Conservation (phyloP, 1,140 invertebrate genomes). For the Zaprionus nigranus region DNA sequence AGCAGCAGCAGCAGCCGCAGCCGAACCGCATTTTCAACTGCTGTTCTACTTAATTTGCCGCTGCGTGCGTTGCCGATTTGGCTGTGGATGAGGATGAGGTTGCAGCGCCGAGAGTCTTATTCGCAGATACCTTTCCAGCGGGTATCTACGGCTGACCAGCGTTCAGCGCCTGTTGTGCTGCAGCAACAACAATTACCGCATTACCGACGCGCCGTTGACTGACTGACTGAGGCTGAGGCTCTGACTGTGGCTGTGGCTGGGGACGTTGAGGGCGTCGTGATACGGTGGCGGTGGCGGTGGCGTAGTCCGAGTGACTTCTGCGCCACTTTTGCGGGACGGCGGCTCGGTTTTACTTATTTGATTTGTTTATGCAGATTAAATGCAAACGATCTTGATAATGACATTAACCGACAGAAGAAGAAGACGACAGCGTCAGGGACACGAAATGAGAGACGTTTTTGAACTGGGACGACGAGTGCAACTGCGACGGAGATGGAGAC, state of each 20-base stretch:
- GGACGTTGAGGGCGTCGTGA: constrained; percentile 29
- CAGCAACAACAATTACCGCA: constrained; percentile 77
- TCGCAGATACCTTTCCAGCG: constrained; percentile 6
- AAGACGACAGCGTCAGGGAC: constrained; percentile 50
- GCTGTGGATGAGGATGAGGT: constrained; percentile 38
- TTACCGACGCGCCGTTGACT: constrained; percentile 75
- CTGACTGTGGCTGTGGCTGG: constrained; percentile 27
- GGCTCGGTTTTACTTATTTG: constrained; percentile 77
- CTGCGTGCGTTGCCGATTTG: constrained; percentile 78
- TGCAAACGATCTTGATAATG: constrained; percentile 84
- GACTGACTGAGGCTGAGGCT: constrained; percentile 36
- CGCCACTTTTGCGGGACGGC: constrained; percentile 65
- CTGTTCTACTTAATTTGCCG: constrained; percentile 81
- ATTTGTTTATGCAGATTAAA: constrained; percentile 84
- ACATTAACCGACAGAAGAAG: constrained; percentile 83
- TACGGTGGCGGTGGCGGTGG: constrained; percentile 41
- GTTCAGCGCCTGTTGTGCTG: background rate
- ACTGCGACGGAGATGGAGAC: constrained; percentile 34
- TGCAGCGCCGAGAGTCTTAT: background rate
- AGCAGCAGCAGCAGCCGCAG: constrained; percentile 32
- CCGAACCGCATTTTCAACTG: constrained; percentile 63
- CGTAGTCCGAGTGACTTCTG: constrained; percentile 50
- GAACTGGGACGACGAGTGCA: constrained; percentile 13
- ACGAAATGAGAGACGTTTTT: constrained; percentile 46
- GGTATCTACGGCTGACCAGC: constrained; percentile 30